phyloP scores from a whole-genome alignment of 2,888 invertebrate species.

The Sclerodermus sp. region DNA sequence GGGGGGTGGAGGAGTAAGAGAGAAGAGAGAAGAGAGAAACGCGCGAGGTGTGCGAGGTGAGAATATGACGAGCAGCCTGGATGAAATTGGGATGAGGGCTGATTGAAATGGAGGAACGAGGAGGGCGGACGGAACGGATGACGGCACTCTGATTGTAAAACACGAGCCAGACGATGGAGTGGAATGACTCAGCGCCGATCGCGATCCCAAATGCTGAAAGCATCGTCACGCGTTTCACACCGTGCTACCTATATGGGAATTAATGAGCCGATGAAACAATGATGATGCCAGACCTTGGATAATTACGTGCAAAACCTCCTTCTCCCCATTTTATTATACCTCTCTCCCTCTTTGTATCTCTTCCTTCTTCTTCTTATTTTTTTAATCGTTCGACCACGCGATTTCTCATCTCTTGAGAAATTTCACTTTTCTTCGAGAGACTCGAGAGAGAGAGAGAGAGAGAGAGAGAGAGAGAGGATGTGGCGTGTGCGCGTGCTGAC shows the following conservation, averaged over 20 bases:
- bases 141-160: constrained; percentile 29
- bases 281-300: not conserved
- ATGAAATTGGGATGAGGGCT: constrained; percentile 27
- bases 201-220: constrained; percentile 21
- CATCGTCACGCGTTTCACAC: constrained; percentile 12
- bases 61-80: constrained; percentile 10
- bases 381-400: too few relatives aligned
- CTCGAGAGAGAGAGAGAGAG: not conserved
- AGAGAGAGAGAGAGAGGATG: not conserved
- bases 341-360: not conserved
- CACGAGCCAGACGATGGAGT: constrained; percentile 29
- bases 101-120: constrained; percentile 27
- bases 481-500: too few relatives aligned
- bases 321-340: too few relatives aligned
- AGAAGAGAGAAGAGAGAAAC: too few relatives aligned
- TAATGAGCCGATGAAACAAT: not conserved
- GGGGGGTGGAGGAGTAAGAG: too few relatives aligned
- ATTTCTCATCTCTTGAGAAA: too few relatives aligned
- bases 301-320: too few relatives aligned
- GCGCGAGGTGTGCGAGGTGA: constrained; percentile 12
- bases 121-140: constrained; percentile 14
- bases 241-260: not conserved
- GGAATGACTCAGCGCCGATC: constrained; percentile 33
- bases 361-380: too few relatives aligned
- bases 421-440: too few relatives aligned